Percentiles rank a stretch among this genome's conserved stretches.
phyloP scores from a whole-genome alignment of 1,140 invertebrate genomes.

The Euwallacea fornicatus region DNA sequence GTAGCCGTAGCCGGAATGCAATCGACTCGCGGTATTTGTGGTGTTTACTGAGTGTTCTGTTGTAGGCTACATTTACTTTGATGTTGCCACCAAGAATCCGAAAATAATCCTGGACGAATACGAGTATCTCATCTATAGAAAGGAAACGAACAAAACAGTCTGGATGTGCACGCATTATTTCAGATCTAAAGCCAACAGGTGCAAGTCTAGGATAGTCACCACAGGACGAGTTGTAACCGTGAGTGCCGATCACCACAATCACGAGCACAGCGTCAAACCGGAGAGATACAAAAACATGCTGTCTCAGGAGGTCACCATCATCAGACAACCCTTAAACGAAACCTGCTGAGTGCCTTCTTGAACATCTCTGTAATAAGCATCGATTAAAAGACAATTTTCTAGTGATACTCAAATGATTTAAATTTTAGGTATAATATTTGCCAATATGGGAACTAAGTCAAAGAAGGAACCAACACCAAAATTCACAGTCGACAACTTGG shows the following conservation, averaged over 20 bases:
- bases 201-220: constrained; percentile 44
- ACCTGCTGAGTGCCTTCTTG: background rate
- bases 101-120: constrained; percentile 46
- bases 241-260: constrained; percentile 43
- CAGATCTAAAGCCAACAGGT: constrained; percentile 41
- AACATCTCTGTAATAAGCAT: no score
- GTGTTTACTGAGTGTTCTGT: constrained; percentile 7
- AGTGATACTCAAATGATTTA: background rate
- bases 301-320: constrained; percentile 40
- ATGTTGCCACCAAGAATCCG: constrained; percentile 44
- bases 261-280: constrained; percentile 25
- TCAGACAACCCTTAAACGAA: constrained; percentile 20
- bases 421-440: constrained; percentile 41
- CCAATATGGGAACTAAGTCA: constrained; percentile 43
- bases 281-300: constrained; percentile 40
- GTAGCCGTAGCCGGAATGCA: no score
- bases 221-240: constrained; percentile 40
- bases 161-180: constrained; percentile 46
- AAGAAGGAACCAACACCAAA: no score
- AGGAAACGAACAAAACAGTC: constrained; percentile 39
- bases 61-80: constrained; percentile 45
- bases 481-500: constrained; percentile 42
- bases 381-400: no score
- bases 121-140: constrained; percentile 43
- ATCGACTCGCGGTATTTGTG: background rate